Evolutionary conservation across 2,113 vertebrate species (phyloP), one percentile per base, ranked within the genome.

Genomic region (Scolopax mira): DNA sequence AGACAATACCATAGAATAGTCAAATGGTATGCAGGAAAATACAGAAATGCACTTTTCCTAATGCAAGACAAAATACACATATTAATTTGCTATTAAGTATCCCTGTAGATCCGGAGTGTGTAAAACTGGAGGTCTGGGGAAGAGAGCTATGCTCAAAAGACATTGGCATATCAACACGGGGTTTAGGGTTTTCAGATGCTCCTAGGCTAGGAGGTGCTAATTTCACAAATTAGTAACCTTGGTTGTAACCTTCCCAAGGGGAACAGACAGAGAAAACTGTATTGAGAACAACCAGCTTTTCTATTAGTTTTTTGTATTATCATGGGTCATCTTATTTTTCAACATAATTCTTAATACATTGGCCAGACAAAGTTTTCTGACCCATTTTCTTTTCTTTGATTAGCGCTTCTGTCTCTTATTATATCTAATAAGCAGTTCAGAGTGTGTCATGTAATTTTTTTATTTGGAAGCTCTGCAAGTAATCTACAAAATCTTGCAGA

Each of bases 11-110:
- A 33, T 11, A 42, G 16, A 4, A 13, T 3, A 19, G 23, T 66
- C 24, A 85, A 60, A 84, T 4, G 9, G 12, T 18, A 37, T 22
- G 10, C 19, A 54, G 35, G 27, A 62, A 92, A n/a, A 31, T 44
- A 58, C 0, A 14, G 28, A 41, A 28, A 41, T 14, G 8, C 2
- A 25, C 4, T 74, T 85, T 23, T 64, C 13, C 33, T 33, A 8
- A 24, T 42, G 48, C 4, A 65, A 85, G 35, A 41, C 14, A 30
- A 79, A 88, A 69, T 14, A 25, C 0, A 0, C 6, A 23, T 57
- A n/a, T 41, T 15, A 58, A 31, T 79, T 79, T 95, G 16, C 28
- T 75, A 7, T 49, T 44, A 67, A 12, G 5, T 31, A 19, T 58
- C 14, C 12, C 9, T 18, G 12, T 74, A 85, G 64, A 13, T 61